Percentiles rank a stretch among this genome's conserved stretches.
phyloP scores from a whole-genome alignment of 2,888 invertebrate genomes.

The Escarpia spicata region DNA sequence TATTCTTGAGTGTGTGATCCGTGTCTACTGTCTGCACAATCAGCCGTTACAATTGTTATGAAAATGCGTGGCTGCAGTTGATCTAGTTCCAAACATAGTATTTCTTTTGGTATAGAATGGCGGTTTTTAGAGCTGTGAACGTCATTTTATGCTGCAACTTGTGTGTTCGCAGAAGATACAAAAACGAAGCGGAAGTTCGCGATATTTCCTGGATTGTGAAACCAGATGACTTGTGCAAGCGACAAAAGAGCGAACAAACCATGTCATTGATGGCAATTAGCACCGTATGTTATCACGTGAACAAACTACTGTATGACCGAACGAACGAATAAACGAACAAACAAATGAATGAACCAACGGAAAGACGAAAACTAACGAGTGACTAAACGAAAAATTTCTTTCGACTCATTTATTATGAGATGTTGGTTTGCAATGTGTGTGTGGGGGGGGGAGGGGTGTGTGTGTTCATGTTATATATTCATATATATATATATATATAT shows the following conservation, averaged over 20 bases:
- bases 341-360: too few relatives aligned
- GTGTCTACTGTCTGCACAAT: too few relatives aligned
- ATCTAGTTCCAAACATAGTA: not conserved
- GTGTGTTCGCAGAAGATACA: not conserved
- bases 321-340: not conserved
- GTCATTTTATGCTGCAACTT: not conserved
- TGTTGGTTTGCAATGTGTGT: too few relatives aligned
- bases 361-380: too few relatives aligned
- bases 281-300: not conserved
- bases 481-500: too few relatives aligned
- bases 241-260: conserved; percentile 13
- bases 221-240: not conserved
- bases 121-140: not conserved
- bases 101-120: not conserved
- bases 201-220: not conserved
- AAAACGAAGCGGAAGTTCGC: not conserved
- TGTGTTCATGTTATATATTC: too few relatives aligned
- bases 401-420: too few relatives aligned
- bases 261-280: not conserved
- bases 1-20: too few relatives aligned
- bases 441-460: too few relatives aligned
- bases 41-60: not conserved
- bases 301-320: not conserved
- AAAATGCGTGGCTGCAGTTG: not conserved
- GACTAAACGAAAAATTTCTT: too few relatives aligned